Evolutionary conservation across 2,113 vertebrate genomes (phyloP).

Genomic region (Leptodactylus fuscus): DNA sequence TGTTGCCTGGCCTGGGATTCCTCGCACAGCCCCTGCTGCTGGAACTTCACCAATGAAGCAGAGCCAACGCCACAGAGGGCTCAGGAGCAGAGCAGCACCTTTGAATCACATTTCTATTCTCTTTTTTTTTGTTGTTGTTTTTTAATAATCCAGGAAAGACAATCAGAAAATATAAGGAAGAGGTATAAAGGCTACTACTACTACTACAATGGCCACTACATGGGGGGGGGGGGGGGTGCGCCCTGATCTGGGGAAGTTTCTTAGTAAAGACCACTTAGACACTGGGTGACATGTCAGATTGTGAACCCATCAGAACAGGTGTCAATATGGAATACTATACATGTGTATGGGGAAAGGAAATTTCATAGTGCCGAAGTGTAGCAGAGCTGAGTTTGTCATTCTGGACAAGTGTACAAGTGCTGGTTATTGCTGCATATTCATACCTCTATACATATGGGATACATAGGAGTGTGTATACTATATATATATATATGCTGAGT

Average conservation of each 20-base stretch:
- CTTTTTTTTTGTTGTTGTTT: background rate
- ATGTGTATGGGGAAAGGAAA: too few species aligned
- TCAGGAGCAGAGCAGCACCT: background rate
- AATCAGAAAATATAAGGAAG: background rate
- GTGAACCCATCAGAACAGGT: background rate
- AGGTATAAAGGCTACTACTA: background rate
- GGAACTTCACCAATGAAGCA: constrained; percentile 74
- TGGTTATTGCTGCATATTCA: too few species aligned
- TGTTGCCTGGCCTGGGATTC: constrained; percentile 32
- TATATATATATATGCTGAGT: too few species aligned
- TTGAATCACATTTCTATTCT: background rate
- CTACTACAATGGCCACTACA: background rate
- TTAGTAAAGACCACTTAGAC: background rate
- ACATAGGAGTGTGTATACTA: too few species aligned
- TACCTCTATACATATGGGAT: too few species aligned
- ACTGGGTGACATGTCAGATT: background rate
- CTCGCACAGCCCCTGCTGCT: constrained; percentile 72
- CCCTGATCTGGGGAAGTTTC: background rate
- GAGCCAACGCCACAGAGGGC: background rate
- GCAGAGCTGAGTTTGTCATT: too few species aligned
- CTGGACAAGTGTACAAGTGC: too few species aligned
- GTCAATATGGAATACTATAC: background rate
- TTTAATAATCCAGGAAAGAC: background rate
- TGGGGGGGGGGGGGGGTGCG: background rate
- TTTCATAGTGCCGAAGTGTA: too few species aligned